These are phyloP conservation scores for Callipepla squamata DNA, from an alignment of 2,113 vertebrate genomes.

Conservation along the genomic window DNA sequence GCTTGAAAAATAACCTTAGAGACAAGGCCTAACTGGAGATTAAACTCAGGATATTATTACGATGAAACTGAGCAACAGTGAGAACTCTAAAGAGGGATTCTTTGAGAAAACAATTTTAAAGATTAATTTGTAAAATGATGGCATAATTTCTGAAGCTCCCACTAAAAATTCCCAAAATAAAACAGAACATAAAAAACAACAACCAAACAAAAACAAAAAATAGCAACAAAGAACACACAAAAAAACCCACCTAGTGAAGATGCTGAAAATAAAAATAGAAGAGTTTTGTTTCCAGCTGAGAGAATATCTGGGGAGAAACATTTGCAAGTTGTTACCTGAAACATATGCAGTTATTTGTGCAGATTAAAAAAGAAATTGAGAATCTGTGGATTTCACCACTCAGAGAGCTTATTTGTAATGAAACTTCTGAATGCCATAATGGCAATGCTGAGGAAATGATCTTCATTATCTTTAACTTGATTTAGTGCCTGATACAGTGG, in stretches of 20 bases:
- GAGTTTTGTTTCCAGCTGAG: slow-evolving; percentile 36
- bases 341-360: slow-evolving; percentile 18
- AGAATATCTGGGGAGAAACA: neutral
- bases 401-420: neutral
- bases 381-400: neutral
- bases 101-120: neutral
- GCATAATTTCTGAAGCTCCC: neutral
- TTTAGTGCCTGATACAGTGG: no score
- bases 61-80: neutral
- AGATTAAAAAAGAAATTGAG: slow-evolving; percentile 35
- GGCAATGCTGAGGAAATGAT: slow-evolving; percentile 3
- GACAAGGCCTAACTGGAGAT: neutral
- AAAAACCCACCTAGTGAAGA: neutral
- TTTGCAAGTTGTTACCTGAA: slow-evolving; percentile 12
- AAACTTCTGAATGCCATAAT: neutral
- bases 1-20: neutral
- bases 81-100: neutral
- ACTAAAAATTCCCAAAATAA: neutral
- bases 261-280: neutral
- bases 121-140: neutral
- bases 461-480: neutral
- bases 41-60: neutral
- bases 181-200: neutral
- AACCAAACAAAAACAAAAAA: neutral
- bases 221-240: no score